Percentiles rank a stretch among this genome's conserved stretches.
These are phyloP conservation scores for Xenopus petersii DNA, from an alignment of 2,797 vertebrate genomes.

Conservation along the genomic window DNA sequence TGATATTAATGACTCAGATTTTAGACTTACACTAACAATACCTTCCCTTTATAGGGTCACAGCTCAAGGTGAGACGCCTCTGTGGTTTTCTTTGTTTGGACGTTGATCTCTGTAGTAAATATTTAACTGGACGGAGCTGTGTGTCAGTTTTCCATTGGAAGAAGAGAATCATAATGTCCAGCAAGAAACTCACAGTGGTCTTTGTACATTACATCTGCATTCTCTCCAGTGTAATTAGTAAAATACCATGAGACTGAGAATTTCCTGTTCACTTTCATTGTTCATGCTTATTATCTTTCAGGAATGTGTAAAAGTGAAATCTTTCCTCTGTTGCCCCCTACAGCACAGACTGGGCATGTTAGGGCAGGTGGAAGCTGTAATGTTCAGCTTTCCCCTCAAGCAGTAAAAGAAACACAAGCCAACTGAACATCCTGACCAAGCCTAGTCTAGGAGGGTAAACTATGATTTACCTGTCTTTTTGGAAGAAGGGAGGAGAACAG, in stretches of 20 bases:
- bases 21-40: conserved; percentile 27
- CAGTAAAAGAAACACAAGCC: background rate
- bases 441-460: background rate
- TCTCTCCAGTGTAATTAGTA: background rate
- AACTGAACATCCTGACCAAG: background rate
- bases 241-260: no score
- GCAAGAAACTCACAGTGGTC: background rate
- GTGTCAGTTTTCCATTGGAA: background rate
- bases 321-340: background rate
- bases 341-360: conserved; percentile 18
- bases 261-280: background rate
- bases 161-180: background rate
- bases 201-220: background rate
- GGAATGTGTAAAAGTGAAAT: conserved; percentile 22
- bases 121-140: conserved; percentile 26
- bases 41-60: conserved; percentile 20
- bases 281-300: background rate
- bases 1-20: background rate
- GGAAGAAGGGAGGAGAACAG: background rate
- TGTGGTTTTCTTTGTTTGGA: conserved; percentile 19
- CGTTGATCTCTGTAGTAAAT: conserved; percentile 38
- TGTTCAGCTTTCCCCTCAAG: conserved; percentile 13
- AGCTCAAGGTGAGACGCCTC: conserved; percentile 15
- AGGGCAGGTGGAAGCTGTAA: conserved; percentile 6
- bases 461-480: background rate